Base-by-base conservation (phyloP, 2,113 vertebrate genomes). In the Romanogobio albipinnatus region DNA sequence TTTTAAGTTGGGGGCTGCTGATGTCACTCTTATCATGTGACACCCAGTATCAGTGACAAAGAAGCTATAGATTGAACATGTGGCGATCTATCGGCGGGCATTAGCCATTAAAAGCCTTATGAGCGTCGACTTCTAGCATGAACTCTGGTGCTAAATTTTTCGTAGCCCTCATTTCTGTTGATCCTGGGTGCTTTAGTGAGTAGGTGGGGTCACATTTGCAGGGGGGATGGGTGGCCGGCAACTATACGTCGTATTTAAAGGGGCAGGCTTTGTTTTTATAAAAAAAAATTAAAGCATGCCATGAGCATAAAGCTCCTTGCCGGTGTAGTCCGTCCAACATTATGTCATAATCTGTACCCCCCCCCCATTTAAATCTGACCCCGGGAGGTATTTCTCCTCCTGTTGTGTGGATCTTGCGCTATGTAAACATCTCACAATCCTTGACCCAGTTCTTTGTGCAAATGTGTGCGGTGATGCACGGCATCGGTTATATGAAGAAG, bases 161-260 rank as follows among this genome's bases (percentile, higher is more conserved):
- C 36, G 29, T 53, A 3, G 49, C 8, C 39, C 24, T 4, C 22
- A 15, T 61, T 5, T 81, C 66, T 71, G 29, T 71, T 73, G 49
- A 56, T 71, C 64, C 49, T 86, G 89, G 82, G 92, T 90, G 87
- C 87, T 91, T 61, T 62, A 64, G 56, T 80, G 14, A 36, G 49
- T 58, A 76, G 49, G 73, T 87, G 43, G 26, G 51, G 33, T 62
- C 33, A 75, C 78, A 51, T 59, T 92, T 91, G 91, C 26, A 33
- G 43, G 61, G 86, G 91, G 94, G 93, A 93, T 92, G 93, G 94
- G 92, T 88, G 87, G 81, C 85, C 85, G 88, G 88, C 24, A 45
- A 9, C 87, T 91, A 91, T 93, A 92, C 84, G 87, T 91, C 80
- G 88, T 83, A 91, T 92, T 93, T 93, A 94, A 93, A 94, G 93